A percentile compares a stretch with the other conserved stretches of the same genome.
phyloP scores from a whole-genome alignment of 2,888 invertebrate genomes.

The Drosophila niveifrons region DNA sequence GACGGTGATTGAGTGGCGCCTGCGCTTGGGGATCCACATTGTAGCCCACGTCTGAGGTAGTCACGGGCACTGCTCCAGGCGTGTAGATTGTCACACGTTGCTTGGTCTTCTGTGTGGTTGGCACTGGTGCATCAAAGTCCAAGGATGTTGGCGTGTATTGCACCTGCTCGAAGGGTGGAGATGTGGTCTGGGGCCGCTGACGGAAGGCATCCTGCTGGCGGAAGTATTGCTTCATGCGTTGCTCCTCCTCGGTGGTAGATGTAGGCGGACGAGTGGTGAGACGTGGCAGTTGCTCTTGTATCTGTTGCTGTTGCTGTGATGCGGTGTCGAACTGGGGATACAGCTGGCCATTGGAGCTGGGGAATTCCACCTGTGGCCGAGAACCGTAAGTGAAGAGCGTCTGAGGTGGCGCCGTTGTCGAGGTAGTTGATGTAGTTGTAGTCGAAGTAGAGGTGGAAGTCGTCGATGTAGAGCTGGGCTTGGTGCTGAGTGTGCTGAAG shows the following conservation, averaged over 20 bases:
- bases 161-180: conserved; percentile 78
- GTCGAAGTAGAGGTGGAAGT: conserved; percentile 84
- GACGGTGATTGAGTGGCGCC: conserved; percentile 78
- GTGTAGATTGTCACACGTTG: conserved; percentile 82
- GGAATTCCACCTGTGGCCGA: conserved; percentile 80
- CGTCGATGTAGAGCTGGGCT: conserved; percentile 70
- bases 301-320: conserved; percentile 41
- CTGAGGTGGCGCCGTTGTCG: conserved; percentile 78
- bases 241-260: conserved; percentile 79
- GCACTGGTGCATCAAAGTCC: conserved; percentile 72
- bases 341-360: conserved; percentile 79
- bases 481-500: conserved; percentile 68
- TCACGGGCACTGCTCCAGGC: conserved; percentile 73
- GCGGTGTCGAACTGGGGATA: conserved; percentile 73
- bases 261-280: conserved; percentile 77
- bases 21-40: conserved; percentile 63
- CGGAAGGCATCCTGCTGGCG: conserved; percentile 84
- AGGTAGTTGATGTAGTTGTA: conserved; percentile 86
- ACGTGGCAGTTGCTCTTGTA: conserved; percentile 65
- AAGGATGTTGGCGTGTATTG: conserved; percentile 81
- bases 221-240: conserved; percentile 85
- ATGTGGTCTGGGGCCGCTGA: conserved; percentile 80
- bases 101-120: conserved; percentile 69
- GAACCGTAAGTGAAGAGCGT: conserved; percentile 79
- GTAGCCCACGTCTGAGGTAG: conserved; percentile 75